phyloP scores from a whole-genome alignment of 2,113 vertebrate genomes.

The Callithrix jacchus region DNA sequence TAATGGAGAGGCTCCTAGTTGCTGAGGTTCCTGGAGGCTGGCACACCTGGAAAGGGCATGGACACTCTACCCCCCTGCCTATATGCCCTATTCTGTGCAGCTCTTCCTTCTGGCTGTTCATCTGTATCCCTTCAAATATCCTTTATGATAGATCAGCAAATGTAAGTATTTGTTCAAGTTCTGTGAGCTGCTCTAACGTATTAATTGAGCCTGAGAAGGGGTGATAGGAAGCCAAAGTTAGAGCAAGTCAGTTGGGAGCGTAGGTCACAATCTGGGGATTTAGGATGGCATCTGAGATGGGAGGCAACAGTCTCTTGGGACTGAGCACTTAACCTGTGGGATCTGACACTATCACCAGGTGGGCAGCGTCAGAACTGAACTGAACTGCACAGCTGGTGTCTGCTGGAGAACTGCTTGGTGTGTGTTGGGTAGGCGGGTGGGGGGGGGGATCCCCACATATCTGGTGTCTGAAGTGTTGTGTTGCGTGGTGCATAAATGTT shows the following conservation, averaged over 20 bases:
- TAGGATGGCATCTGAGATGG: no score
- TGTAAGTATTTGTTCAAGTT: no score
- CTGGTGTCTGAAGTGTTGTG: neutral
- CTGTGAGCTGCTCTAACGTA: neutral
- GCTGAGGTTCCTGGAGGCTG: neutral
- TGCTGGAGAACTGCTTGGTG: neutral
- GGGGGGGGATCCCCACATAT: neutral
- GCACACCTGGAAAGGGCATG: neutral
- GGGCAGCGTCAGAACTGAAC: accelerated
- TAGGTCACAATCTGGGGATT: neutral
- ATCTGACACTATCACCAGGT: neutral
- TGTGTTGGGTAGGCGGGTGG: no score
- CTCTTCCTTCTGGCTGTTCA: neutral
- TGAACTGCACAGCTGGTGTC: neutral
- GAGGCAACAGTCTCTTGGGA: neutral
- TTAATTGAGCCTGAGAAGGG: neutral
- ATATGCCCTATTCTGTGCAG: neutral
- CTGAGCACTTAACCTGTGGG: no score
- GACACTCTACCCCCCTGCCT: neutral
- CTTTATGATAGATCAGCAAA: neutral
- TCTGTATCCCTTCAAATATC: neutral
- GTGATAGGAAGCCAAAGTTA: no score
- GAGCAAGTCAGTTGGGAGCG: neutral
- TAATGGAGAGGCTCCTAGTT: neutral
- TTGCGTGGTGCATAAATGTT: neutral